Conservation (phyloP, 23 tunicate genomes). For the Diplosoma virens region DNA sequence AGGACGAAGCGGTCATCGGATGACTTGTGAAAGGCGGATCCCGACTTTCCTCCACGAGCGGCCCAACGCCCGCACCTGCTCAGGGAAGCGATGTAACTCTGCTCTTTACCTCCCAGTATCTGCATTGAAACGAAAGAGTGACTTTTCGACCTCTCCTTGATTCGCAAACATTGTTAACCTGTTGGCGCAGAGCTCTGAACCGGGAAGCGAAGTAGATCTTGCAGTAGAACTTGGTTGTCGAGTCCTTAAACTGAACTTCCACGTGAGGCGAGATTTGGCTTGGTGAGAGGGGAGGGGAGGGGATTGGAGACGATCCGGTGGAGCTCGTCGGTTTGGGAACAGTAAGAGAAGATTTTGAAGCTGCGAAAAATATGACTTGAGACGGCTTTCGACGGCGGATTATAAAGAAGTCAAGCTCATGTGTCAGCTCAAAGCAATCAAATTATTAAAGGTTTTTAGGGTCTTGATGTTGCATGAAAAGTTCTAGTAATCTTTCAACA, state of each 20-base stretch:
- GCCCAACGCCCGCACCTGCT: slow-evolving; percentile 75
- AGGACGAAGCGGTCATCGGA: slow-evolving; percentile 74
- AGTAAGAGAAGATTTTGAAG: no score
- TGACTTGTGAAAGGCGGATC: slow-evolving; percentile 80
- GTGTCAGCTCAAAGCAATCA: no score
- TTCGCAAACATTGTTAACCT: slow-evolving; percentile 31
- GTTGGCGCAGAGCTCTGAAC: slow-evolving; percentile 52
- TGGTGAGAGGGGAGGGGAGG: slow-evolving; percentile 27
- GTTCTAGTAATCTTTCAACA: no score
- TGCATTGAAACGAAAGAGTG: slow-evolving; percentile 4
- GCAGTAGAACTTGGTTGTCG: slow-evolving; percentile 80
- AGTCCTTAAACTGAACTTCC: slow-evolving; percentile 71
- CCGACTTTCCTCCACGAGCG: slow-evolving; percentile 95
- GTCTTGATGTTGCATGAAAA: no score
- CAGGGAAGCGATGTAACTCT: slow-evolving; percentile 56
- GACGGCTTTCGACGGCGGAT: no score
- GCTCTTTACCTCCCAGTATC: slow-evolving; percentile 55
- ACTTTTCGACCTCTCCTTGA: not conserved
- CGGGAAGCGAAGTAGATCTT: slow-evolving; percentile 72
- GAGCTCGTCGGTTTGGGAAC: not conserved
- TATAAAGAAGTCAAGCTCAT: no score
- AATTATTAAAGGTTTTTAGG: no score
- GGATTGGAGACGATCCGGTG: slow-evolving; percentile 27
- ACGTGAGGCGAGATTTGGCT: slow-evolving; percentile 36
- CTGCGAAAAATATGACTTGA: no score